Evolutionary conservation across 1,140 invertebrate species (phyloP).

Genomic region (Apis cerana): DNA sequence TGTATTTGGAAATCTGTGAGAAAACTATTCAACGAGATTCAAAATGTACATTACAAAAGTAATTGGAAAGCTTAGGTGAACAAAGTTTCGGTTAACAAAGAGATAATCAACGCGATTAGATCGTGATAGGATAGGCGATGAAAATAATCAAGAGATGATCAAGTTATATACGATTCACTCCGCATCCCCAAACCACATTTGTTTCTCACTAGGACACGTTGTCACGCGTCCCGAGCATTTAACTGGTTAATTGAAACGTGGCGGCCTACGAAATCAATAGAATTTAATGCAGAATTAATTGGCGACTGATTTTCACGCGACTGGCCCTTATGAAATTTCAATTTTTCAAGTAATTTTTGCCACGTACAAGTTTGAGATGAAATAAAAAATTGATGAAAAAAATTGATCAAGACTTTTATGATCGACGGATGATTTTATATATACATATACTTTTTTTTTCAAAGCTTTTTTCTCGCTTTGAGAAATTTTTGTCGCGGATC

Average conservation of each 20-base stretch:
- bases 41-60: background rate
- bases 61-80: background rate
- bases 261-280: slow-evolving; percentile 2
- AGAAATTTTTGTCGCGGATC: no score
- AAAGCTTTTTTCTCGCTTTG: no score
- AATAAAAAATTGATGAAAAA: no score
- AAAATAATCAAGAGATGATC: slow-evolving; percentile 1
- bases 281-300: background rate
- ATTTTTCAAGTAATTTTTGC: no score
- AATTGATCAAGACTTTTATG: no score
- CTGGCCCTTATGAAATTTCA: background rate
- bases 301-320: background rate
- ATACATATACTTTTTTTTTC: no score
- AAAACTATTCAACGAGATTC: no score
- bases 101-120: background rate
- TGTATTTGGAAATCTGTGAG: no score
- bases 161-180: background rate
- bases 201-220: background rate
- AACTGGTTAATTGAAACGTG: slow-evolving; percentile 16
- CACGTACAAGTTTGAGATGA: no score
- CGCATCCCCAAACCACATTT: background rate
- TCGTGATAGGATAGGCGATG: background rate
- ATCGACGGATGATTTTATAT: no score
- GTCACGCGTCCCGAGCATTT: background rate
- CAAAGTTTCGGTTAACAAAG: background rate